A percentile compares a stretch with the other conserved stretches of the same genome.
Evolutionary conservation across 2,888 invertebrate genomes (phyloP).

Genomic region (Tricholauxania praeusta): DNA sequence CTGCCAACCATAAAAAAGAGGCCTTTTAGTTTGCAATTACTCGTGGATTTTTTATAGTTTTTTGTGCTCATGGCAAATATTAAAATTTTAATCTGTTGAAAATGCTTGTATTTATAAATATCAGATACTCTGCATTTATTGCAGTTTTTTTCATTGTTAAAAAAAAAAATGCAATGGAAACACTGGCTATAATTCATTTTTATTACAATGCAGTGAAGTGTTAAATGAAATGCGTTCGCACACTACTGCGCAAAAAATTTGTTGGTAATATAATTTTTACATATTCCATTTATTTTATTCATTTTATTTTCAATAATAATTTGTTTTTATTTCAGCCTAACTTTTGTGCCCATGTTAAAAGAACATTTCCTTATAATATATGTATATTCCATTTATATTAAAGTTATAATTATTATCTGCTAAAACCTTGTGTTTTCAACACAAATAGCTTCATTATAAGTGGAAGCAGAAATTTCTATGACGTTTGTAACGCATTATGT

Average conservation of each 20-base stretch:
- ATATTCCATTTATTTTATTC: neutral
- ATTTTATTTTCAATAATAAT: neutral
- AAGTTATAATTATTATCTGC: no score
- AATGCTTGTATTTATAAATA: constrained; percentile 20
- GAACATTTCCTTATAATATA: no score
- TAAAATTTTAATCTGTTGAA: constrained; percentile 28
- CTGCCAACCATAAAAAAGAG: neutral
- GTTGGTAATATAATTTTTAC: neutral
- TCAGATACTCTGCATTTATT: constrained; percentile 5
- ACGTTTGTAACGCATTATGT: no score
- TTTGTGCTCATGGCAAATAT: neutral
- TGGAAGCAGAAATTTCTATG: no score
- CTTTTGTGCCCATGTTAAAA: no score
- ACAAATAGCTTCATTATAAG: no score
- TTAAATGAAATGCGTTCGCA: constrained; percentile 31
- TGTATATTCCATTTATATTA: no score
- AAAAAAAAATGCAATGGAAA: no score
- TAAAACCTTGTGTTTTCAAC: no score
- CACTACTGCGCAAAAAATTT: neutral
- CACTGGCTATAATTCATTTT: constrained; percentile 40
- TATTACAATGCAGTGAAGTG: constrained; percentile 40
- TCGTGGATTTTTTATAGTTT: no score
- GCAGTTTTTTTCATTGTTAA: neutral
- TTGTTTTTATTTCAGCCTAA: neutral
- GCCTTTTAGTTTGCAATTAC: neutral